Evolutionary conservation across 2,797 vertebrate species (phyloP).

Genomic region (Sylvilagus floridanus): DNA sequence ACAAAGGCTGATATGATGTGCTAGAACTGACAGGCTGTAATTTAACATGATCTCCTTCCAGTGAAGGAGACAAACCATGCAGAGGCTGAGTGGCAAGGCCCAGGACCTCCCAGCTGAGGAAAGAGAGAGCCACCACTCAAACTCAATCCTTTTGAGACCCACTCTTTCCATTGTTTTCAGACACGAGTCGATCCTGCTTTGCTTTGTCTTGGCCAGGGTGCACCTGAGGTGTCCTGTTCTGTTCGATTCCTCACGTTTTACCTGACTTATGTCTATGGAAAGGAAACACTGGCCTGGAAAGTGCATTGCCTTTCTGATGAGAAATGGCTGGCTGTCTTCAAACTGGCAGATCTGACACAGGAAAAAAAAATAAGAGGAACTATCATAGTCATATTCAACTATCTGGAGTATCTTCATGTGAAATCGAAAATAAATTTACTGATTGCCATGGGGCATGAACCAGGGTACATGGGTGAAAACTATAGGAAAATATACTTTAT

Average conservation of each 20-base stretch:
- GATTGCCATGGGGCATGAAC: background rate
- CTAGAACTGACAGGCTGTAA: background rate
- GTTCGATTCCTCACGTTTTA: background rate
- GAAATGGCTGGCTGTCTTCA: background rate
- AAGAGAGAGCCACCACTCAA: background rate
- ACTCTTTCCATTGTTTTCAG: background rate
- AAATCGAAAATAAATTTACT: slow-evolving; percentile 40
- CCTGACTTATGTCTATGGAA: background rate
- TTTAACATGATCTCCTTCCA: background rate
- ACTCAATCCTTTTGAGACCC: too few species aligned
- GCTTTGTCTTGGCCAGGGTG: background rate
- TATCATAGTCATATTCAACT: background rate
- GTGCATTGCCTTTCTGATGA: background rate
- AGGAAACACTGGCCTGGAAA: background rate
- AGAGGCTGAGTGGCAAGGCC: background rate
- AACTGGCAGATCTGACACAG: background rate
- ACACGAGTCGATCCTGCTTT: background rate
- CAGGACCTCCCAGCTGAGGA: background rate
- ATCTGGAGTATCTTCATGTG: background rate
- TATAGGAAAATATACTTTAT: background rate
- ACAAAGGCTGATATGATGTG: background rate
- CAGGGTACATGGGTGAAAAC: background rate
- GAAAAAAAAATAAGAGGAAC: background rate
- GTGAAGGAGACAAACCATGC: background rate
- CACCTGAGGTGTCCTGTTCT: background rate